phyloP scores from a whole-genome alignment of 2,113 vertebrate species.

The Notiomystis cincta region DNA sequence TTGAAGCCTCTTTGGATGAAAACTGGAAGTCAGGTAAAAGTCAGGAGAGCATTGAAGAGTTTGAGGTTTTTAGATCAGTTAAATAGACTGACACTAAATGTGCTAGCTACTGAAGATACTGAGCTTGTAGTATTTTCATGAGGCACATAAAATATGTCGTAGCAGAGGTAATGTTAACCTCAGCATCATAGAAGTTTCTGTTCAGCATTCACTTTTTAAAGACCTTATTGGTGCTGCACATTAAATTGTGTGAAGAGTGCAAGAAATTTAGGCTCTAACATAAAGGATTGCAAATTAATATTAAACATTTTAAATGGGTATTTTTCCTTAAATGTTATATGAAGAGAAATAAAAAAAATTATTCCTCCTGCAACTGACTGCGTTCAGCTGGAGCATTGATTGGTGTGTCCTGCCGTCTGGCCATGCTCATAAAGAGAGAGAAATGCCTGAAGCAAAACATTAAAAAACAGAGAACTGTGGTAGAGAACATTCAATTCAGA shows the following conservation, averaged over 20 bases:
- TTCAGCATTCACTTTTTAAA: not conserved
- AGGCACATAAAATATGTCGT: not conserved
- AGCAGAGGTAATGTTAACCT: not conserved
- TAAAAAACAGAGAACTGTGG: not conserved
- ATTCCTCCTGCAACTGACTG: not conserved
- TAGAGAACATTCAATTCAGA: slow-evolving; percentile 1
- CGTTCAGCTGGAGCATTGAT: not conserved
- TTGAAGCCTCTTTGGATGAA: not conserved
- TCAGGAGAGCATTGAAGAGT: not conserved
- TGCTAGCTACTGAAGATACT: not conserved
- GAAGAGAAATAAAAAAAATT: not conserved
- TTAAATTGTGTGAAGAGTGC: not conserved
- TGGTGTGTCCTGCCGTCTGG: not conserved
- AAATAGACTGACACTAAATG: not conserved
- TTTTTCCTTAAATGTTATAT: not conserved
- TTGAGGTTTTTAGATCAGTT: not conserved
- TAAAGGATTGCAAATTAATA: not conserved
- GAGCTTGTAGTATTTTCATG: not conserved
- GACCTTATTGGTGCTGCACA: not conserved
- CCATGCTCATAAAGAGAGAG: not conserved
- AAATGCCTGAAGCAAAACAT: slow-evolving; percentile 35
- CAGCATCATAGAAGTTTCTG: not conserved
- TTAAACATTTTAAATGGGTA: not conserved
- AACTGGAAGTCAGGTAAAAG: not conserved
- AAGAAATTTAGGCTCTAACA: not conserved